Percentiles rank a stretch among this genome's conserved stretches.
Conservation (phyloP, 2,888 invertebrate genomes). For the Margaritifera margaritifera region DNA sequence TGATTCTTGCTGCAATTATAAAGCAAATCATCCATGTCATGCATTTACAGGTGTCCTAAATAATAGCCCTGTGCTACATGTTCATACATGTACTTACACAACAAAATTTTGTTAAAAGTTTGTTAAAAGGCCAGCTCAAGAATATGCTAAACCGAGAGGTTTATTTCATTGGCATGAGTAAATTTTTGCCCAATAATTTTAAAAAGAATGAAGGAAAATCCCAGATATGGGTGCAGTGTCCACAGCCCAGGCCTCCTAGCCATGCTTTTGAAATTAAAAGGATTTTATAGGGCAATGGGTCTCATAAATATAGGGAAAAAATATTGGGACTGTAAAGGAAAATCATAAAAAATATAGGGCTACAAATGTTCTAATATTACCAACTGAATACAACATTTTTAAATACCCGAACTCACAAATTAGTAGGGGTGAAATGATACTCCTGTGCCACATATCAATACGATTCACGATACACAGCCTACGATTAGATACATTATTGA, state of each 20-base stretch:
- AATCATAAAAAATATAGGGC: not conserved
- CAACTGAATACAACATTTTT: not conserved
- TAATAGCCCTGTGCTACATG: not conserved
- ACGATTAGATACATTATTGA: no score
- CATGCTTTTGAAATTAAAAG: not conserved
- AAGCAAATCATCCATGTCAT: slow-evolving; percentile 6
- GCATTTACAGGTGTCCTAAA: not conserved
- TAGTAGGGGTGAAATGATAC: no score
- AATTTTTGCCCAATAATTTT: not conserved
- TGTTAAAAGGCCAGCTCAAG: not conserved
- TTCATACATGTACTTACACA: no score
- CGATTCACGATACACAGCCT: no score
- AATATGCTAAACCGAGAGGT: not conserved
- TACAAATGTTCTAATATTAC: not conserved
- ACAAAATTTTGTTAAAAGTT: no score
- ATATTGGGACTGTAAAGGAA: no score
- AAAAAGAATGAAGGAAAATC: not conserved
- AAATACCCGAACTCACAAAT: not conserved
- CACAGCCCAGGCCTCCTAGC: not conserved
- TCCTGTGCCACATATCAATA: no score
- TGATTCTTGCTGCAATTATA: slow-evolving; percentile 81
- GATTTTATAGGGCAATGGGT: no score
- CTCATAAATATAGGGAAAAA: no score
- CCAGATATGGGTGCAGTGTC: not conserved
- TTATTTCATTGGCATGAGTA: not conserved